phyloP scores from a whole-genome alignment of 2,797 vertebrate genomes.

The Heteromormyrus szaboi region DNA sequence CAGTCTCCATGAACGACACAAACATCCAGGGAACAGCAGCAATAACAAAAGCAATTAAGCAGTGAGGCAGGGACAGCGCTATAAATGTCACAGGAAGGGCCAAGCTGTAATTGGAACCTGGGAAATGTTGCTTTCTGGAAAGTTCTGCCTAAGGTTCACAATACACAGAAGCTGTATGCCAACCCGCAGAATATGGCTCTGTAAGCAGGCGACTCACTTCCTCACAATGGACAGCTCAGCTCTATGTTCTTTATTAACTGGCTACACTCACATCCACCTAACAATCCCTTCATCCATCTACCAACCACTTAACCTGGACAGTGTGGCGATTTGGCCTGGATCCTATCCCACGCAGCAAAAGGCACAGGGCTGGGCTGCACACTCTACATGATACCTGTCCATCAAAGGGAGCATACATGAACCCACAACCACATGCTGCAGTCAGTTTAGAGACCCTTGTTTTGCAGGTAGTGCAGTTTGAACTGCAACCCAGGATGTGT shows the following conservation, averaged over 20 bases:
- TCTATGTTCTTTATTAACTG: neutral
- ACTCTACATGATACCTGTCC: neutral
- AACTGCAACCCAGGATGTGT: neutral
- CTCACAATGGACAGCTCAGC: neutral
- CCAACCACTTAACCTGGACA: neutral
- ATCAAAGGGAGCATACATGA: neutral
- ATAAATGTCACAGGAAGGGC: neutral
- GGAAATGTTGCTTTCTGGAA: neutral
- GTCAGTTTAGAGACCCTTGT: neutral
- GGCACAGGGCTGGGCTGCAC: neutral
- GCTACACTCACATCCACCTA: neutral
- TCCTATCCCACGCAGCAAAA: neutral
- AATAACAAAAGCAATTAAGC: constrained; percentile 10
- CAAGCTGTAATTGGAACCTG: neutral
- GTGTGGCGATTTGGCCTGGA: neutral
- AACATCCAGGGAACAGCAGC: neutral
- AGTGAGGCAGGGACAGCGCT: neutral
- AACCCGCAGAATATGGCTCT: neutral
- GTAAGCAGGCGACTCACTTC: neutral
- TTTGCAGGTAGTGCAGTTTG: neutral
- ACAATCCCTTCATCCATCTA: neutral
- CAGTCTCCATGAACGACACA: neutral
- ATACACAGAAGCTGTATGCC: neutral
- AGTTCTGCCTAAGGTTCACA: neutral
- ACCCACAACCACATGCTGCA: neutral